phyloP scores from a whole-genome alignment of 2,888 invertebrate species.

The Ypsolopha scabrella region DNA sequence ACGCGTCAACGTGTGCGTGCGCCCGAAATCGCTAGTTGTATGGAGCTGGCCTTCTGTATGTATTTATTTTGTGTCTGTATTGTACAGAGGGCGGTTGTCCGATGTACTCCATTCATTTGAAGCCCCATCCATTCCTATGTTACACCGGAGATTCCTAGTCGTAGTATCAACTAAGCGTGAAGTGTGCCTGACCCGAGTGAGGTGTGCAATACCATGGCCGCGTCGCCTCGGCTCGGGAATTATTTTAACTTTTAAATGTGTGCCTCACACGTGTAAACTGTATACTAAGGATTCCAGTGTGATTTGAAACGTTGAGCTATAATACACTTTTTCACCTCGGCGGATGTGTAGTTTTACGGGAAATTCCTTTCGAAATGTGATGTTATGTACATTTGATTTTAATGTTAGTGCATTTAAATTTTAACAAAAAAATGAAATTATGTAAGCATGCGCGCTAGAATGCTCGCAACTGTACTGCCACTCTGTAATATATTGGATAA shows the following conservation, averaged over 20 bases:
- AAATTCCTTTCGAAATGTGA: constrained; percentile 12
- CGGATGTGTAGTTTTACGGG: constrained; percentile 1
- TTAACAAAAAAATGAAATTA: constrained; percentile 42
- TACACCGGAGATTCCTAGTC: constrained; percentile 2
- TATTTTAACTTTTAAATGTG: constrained; percentile 6
- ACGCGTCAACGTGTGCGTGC: no score
- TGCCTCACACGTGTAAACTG: constrained; percentile 27
- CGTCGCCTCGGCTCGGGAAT: not conserved
- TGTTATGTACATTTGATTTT: constrained; percentile 24
- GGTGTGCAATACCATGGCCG: not conserved
- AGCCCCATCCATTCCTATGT: not conserved
- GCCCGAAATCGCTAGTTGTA: no score
- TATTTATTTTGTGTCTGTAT: no score
- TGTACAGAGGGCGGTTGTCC: no score
- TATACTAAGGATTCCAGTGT: constrained; percentile 32
- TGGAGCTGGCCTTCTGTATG: no score
- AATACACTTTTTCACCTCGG: constrained; percentile 41
- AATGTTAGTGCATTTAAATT: constrained; percentile 46
- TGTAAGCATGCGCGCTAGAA: constrained; percentile 31
- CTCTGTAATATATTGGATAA: constrained; percentile 37
- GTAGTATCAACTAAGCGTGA: not conserved
- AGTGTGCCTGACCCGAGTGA: not conserved
- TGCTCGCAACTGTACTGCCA: constrained; percentile 40
- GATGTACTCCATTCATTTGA: not conserved
- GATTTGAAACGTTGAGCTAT: constrained; percentile 23